Conservation (phyloP, 2,113 vertebrate species). For the Malurus melanocephalus region DNA sequence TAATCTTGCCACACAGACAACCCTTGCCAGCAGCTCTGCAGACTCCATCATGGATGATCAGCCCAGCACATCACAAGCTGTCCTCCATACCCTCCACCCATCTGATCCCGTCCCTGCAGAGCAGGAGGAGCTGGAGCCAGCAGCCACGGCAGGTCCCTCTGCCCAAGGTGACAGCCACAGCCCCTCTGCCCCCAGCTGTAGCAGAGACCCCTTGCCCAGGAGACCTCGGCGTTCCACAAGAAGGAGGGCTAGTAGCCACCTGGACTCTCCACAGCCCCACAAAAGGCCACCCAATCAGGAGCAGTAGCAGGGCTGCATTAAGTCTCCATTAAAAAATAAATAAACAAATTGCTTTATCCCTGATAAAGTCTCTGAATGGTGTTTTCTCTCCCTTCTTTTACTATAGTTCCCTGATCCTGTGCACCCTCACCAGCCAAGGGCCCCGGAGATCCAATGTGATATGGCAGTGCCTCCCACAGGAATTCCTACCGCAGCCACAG, state of each 20-base stretch:
- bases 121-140: not conserved
- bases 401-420: not conserved
- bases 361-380: not conserved
- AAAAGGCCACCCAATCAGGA: not conserved
- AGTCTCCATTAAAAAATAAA: not conserved
- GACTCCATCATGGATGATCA: accelerated
- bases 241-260: not conserved
- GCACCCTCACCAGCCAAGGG: not conserved
- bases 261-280: not conserved
- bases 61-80: accelerated
- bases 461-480: not conserved
- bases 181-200: accelerated
- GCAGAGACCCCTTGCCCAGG: too few species aligned
- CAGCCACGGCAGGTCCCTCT: accelerated
- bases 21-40: not conserved
- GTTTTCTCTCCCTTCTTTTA: not conserved
- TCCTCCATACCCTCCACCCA: too few species aligned
- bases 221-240: accelerated
- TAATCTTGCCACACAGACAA: not conserved
- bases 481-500: not conserved
- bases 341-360: not conserved
- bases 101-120: accelerated
- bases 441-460: not conserved
- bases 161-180: not conserved
- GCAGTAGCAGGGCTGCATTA: not conserved